These are phyloP conservation scores for Hippocampus zosterae DNA, from an alignment of 2,113 vertebrate species.

Conservation along the genomic window DNA sequence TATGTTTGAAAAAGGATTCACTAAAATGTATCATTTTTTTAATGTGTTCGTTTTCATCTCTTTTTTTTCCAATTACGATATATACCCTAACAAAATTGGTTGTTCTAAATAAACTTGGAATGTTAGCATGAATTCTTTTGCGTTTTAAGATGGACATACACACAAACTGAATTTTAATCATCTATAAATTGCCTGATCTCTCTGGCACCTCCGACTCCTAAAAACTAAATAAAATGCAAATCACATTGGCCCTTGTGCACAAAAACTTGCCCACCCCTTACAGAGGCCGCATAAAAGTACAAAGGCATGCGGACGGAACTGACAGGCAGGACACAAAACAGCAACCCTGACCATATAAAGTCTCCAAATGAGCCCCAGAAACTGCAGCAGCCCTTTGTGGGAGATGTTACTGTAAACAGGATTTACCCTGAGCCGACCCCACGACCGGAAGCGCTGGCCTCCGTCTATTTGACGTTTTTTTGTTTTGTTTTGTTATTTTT, in stretches of 20 bases:
- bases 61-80: no score
- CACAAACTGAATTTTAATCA: no score
- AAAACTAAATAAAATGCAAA: neutral
- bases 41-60: no score
- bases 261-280: neutral
- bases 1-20: no score
- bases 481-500: neutral
- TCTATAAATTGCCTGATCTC: no score
- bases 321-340: conserved; percentile 6
- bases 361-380: conserved; percentile 24
- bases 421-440: conserved; percentile 16
- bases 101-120: no score
- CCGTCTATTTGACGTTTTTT: conserved; percentile 1
- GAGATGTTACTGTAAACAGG: conserved; percentile 61
- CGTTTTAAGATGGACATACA: no score
- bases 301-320: conserved; percentile 15
- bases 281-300: neutral
- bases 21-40: no score
- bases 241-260: neutral
- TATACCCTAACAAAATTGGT: no score
- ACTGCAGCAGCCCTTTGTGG: conserved; percentile 52
- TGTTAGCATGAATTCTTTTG: no score
- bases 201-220: no score
- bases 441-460: neutral
- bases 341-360: conserved; percentile 69